These are phyloP conservation scores for Neosilurus mollespiculum DNA, from an alignment of 2,797 vertebrate species.

Conservation along the genomic window DNA sequence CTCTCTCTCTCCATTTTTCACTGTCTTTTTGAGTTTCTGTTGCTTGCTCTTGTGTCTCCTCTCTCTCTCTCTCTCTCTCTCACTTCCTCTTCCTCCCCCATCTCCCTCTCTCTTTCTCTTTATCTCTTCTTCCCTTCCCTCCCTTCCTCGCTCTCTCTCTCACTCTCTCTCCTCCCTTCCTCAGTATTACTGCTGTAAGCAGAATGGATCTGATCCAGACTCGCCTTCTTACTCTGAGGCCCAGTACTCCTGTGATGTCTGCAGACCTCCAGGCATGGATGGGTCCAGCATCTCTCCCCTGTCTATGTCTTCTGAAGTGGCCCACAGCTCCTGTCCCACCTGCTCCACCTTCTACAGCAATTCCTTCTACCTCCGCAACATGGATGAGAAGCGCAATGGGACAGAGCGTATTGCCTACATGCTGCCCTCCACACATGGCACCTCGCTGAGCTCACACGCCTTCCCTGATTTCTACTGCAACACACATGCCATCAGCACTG, in stretches of 20 bases:
- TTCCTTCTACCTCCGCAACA: slow-evolving; percentile 87
- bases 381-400: slow-evolving; percentile 86
- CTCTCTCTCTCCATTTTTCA: background rate
- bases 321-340: slow-evolving; percentile 77
- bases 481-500: slow-evolving; percentile 89
- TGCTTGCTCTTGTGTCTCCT: too few species aligned
- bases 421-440: slow-evolving; percentile 78
- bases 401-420: slow-evolving; percentile 83
- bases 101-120: background rate
- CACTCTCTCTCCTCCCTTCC: background rate
- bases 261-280: slow-evolving; percentile 79
- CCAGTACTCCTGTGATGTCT: slow-evolving; percentile 85
- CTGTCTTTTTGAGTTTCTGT: background rate
- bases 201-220: slow-evolving; percentile 81
- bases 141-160: background rate
- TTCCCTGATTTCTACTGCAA: slow-evolving; percentile 81
- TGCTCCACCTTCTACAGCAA: slow-evolving; percentile 87
- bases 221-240: slow-evolving; percentile 75
- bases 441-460: slow-evolving; percentile 78
- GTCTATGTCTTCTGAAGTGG: slow-evolving; percentile 67
- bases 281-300: slow-evolving; percentile 66
- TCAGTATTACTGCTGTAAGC: slow-evolving; percentile 98
- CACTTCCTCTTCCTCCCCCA: background rate
- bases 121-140: background rate
- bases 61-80: background rate